A percentile compares a stretch with the other conserved stretches of the same genome.
Conservation (phyloP, 2,888 invertebrate genomes). For the Pardosa pseudoannulata region DNA sequence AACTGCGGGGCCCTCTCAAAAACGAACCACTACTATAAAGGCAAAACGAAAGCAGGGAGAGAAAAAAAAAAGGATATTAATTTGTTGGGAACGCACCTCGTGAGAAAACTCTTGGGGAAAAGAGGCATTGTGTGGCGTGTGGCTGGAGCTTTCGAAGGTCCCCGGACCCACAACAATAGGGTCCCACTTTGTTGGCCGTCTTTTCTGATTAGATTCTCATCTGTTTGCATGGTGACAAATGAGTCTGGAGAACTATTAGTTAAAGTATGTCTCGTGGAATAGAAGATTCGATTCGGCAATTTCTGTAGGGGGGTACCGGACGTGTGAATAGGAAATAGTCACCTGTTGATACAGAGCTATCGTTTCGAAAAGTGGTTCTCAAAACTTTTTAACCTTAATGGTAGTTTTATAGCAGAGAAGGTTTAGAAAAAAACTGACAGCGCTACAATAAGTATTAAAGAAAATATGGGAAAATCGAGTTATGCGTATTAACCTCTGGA, state of each 20-base stretch:
- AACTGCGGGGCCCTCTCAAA: slow-evolving; percentile 16
- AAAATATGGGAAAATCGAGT: neutral
- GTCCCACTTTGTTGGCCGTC: slow-evolving; percentile 34
- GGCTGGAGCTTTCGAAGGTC: slow-evolving; percentile 61
- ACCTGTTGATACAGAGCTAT: neutral
- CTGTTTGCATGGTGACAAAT: slow-evolving; percentile 56
- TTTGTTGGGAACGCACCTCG: slow-evolving; percentile 61
- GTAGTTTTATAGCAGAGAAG: neutral
- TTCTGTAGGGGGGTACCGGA: neutral
- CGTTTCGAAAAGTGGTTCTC: neutral
- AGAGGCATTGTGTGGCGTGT: slow-evolving; percentile 52
- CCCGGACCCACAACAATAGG: slow-evolving; percentile 52
- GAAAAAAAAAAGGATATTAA: slow-evolving; percentile 43
- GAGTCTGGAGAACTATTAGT: slow-evolving; percentile 64
- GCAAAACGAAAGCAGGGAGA: neutral
- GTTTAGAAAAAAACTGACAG: neutral
- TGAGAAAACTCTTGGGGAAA: slow-evolving; percentile 31
- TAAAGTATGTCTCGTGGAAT: slow-evolving; percentile 32
- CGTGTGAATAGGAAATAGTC: neutral
- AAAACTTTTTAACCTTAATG: neutral
- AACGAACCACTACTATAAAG: slow-evolving; percentile 28
- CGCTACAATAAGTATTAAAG: neutral
- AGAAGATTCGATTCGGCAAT: slow-evolving; percentile 7
- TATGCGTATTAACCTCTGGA: neutral
- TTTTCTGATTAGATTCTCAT: slow-evolving; percentile 62